Base-by-base conservation (phyloP, 2,888 invertebrate genomes). In the Ptychoptera albimana region DNA sequence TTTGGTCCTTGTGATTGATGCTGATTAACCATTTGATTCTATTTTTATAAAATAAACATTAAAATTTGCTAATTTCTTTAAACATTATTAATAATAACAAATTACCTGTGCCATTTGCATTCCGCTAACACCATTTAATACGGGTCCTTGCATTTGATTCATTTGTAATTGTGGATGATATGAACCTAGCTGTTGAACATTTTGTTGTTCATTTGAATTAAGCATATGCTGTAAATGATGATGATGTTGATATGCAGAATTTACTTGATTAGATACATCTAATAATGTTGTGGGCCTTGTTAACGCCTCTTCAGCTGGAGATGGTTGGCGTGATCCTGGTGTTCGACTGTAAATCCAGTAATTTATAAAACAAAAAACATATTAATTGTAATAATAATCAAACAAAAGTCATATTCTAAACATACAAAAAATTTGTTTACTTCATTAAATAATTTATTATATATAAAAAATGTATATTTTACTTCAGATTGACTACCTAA, bases 271-370 rank as follows among this genome's bases (percentile, higher is more conserved):
- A 7, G 48, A 45, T 39, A 46, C 59, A 53, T 64, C 64, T n/a
- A 65, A 54, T 45, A 62, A 46, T 38, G 57, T 58, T 48, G 73
- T 67, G 45, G 71, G 73, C 42, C 74, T 71, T 53, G 68, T 69
- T 52, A 67, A 63, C 48, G 66, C 69, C 56, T 86, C 86, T 65
- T 89, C 89, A 12, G 87, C 86, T 42, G 92, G 91, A 37, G 91
- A 92, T 49, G 88, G 88, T 67, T 91, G 91, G 57, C 89, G 78
- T 57, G 91, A 89, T 44, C 88, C 87, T 36, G 86, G 86, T 51
- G 87, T 87, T 56, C 88, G 85, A 64, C 86, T 87, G 69, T 43
- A 72, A 16, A 45, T 34, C 16, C 39, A 46, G 10, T 39, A 46
- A 11, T 32, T 34, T 8, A 37, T 15, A 38, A 32, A 49, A 44